phyloP scores from a whole-genome alignment of 2,888 invertebrate genomes.

The Campoplex nolae region DNA sequence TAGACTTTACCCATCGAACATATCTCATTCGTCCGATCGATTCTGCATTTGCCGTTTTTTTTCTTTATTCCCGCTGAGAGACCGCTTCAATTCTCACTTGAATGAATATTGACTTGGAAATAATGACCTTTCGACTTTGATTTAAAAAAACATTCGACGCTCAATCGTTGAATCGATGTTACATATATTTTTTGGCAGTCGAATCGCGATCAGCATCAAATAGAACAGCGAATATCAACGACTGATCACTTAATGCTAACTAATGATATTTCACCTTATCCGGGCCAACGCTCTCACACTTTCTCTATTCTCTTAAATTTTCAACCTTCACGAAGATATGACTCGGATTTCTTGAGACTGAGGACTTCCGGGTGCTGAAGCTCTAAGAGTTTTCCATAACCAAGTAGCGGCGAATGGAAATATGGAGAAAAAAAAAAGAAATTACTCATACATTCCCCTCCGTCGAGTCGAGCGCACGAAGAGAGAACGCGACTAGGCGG shows the following conservation, averaged over 20 bases:
- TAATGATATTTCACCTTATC: conserved; percentile 8
- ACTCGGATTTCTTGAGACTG: conserved; percentile 24
- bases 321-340: conserved; percentile 11
- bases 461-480: conserved; percentile 40
- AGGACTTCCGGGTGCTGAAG: conserved; percentile 30
- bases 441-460: conserved; percentile 23
- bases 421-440: conserved; percentile 19
- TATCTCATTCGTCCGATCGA: conserved; percentile 35
- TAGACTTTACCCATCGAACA: conserved; percentile 22
- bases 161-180: neutral
- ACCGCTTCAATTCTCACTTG: conserved; percentile 23
- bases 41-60: conserved; percentile 20
- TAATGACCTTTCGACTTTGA: conserved; percentile 22
- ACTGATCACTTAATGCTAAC: neutral
- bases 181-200: conserved; percentile 14
- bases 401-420: conserved; percentile 13
- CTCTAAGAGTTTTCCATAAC: conserved; percentile 35
- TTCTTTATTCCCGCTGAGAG: conserved; percentile 21
- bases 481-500: conserved; percentile 13
- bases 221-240: neutral
- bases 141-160: neutral
- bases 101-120: conserved; percentile 39
- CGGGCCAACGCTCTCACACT: neutral
- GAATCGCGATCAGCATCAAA: neutral
- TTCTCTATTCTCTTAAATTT: neutral